phyloP scores from a whole-genome alignment of 2,888 invertebrate species.

The Epinotia bilunana region DNA sequence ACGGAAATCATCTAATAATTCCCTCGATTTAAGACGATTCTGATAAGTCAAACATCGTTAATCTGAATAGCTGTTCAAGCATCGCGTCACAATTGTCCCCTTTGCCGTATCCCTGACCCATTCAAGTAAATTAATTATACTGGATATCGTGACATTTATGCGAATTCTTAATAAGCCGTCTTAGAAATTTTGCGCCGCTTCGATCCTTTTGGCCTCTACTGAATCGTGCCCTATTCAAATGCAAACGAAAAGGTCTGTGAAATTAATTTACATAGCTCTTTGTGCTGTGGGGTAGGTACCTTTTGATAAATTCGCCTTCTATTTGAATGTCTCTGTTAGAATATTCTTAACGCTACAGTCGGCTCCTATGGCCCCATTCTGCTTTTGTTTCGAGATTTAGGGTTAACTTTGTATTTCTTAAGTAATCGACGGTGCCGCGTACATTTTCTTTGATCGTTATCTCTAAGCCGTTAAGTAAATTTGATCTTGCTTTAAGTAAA shows the following conservation, averaged over 20 bases:
- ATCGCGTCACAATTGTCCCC: conserved; percentile 24
- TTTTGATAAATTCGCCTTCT: conserved; percentile 69
- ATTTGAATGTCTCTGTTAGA: conserved; percentile 55
- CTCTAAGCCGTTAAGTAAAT: conserved; percentile 50
- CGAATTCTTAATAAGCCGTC: conserved; percentile 63
- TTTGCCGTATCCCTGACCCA: conserved; percentile 35
- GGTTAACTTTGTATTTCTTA: conserved; percentile 49
- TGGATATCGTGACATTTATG: conserved; percentile 57
- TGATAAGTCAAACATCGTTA: conserved; percentile 35
- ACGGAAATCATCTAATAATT: neutral
- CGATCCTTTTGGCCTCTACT: conserved; percentile 61
- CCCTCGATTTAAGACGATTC: conserved; percentile 4
- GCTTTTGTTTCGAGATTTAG: conserved; percentile 52
- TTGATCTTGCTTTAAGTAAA: conserved; percentile 48
- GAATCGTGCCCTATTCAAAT: conserved; percentile 63
- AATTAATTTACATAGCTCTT: conserved; percentile 78
- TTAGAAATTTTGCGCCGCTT: conserved; percentile 59
- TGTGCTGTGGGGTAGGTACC: conserved; percentile 58
- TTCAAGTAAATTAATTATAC: conserved; percentile 50
- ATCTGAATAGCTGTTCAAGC: conserved; percentile 40
- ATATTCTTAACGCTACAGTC: conserved; percentile 67
- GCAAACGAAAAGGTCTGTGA: conserved; percentile 69
- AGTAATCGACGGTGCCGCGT: conserved; percentile 46
- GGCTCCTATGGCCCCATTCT: conserved; percentile 60
- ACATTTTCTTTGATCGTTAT: conserved; percentile 47